Evolutionary conservation across 2,113 vertebrate genomes (phyloP), one percentile per base, ranked within the genome.

Genomic region (Ophthalmotilapia sp.): DNA sequence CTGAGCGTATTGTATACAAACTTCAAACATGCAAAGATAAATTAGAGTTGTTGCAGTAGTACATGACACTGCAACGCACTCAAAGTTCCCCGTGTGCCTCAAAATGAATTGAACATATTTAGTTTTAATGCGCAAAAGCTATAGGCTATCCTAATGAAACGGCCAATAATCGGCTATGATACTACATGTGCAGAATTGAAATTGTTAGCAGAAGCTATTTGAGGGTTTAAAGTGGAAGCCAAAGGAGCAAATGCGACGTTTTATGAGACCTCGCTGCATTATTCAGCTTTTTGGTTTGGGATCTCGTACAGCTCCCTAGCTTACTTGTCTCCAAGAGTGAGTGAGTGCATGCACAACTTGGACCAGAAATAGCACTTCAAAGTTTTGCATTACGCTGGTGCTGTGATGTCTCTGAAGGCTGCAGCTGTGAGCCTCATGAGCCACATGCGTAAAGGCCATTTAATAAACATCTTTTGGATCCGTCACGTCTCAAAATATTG

Each of bases 401-500:
- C 87, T 85, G 80, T 86, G 92, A 90, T 91, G 89, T 77, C 81
- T 91, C 55, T 81, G 88, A 87, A 91, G 87, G 90, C 85, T 94
- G 79, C 93, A 93, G 89, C 92, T 94, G 93, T 85, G 89, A 90
- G 88, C 82, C 81, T 70, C 90, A 10, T 90, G 88, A 81, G 91
- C 65, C 84, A 79, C 84, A 85, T 36, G 89, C 83, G 90, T 79
- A 90, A 88, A 93, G 91, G 89, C 88, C 90, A 94, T 92, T 91
- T 92, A 88, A 94, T 90, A 93, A 95, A 95, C 94, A 89, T 90
- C 75, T 90, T 90, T 80, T 86, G 85, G 90, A 93, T 91, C 85
- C 88, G 68, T 94, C 95, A 92, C 88, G 90, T 92, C 93, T 92
- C 92, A 93, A 87, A 92, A 92, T 94, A 91, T 95, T 95, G 94